Conservation (phyloP, 2,797 vertebrate species). For the Phoxinus dragarum region DNA sequence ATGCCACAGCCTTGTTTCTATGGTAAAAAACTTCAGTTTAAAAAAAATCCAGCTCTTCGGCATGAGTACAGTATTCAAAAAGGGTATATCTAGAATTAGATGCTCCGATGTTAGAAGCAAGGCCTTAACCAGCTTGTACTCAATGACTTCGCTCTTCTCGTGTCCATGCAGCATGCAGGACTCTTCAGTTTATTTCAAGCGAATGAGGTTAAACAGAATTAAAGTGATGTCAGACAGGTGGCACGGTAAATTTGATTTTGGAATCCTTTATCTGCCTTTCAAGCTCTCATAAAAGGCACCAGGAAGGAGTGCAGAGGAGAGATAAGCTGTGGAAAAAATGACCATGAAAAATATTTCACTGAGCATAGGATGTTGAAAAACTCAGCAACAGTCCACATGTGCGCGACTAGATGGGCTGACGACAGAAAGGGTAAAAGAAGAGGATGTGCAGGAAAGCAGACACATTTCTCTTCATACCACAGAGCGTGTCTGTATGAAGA, state of each 20-base stretch:
- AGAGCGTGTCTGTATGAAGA: conserved; percentile 6
- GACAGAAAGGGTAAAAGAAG: neutral
- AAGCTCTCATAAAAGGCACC: conserved; percentile 17
- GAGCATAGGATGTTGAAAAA: conserved; percentile 3
- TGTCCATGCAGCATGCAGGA: neutral
- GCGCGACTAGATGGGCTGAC: neutral
- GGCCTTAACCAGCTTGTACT: neutral
- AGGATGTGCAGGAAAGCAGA: neutral
- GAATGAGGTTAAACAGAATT: conserved; percentile 32
- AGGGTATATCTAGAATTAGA: neutral
- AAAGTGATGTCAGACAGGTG: conserved; percentile 22
- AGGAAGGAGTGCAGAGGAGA: conserved; percentile 26
- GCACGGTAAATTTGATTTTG: conserved; percentile 23
- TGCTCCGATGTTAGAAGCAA: neutral
- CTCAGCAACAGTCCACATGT: conserved; percentile 3
- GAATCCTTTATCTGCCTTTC: conserved; percentile 37
- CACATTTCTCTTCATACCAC: neutral
- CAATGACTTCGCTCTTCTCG: neutral
- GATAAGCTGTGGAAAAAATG: conserved; percentile 13
- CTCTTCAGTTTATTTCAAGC: neutral
- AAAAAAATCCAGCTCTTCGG: neutral
- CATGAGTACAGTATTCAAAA: neutral
- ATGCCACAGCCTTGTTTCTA: neutral
- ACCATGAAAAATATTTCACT: conserved; percentile 2
- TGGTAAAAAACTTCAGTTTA: neutral